Percentiles rank a stretch among this genome's conserved stretches.
Evolutionary conservation across 1,140 invertebrate genomes (phyloP).

Genomic region (Laupala kohalensis): DNA sequence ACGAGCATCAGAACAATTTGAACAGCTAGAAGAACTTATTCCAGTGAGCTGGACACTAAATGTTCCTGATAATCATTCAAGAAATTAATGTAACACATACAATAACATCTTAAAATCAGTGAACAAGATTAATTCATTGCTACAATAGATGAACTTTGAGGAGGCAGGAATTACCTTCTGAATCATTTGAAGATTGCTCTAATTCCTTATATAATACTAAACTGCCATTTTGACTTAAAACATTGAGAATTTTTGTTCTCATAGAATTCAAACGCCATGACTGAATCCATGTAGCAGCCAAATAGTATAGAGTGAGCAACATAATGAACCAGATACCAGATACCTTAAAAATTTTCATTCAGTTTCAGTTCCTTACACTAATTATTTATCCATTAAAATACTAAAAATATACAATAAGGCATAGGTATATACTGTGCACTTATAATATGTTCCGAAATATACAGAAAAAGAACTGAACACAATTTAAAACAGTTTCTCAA

Average conservation of each 20-base stretch:
- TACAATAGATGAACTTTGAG: conserved; percentile 2
- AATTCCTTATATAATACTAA: conserved; percentile 23
- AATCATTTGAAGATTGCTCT: conserved; percentile 12
- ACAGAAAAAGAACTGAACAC: background rate
- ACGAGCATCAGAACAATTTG: conserved; percentile 33
- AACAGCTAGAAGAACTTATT: conserved; percentile 35
- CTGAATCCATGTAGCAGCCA: conserved; percentile 50
- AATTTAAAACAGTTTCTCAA: background rate
- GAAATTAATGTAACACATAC: background rate
- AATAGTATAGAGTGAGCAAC: conserved; percentile 51
- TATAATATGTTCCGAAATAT: no score
- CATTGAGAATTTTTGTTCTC: conserved; percentile 23
- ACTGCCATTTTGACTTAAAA: conserved; percentile 19
- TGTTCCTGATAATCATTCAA: no score
- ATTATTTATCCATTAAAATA: background rate
- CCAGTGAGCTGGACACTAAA: background rate
- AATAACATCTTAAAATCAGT: background rate
- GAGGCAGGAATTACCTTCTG: conserved; percentile 6
- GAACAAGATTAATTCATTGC: background rate
- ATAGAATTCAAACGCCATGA: conserved; percentile 45
- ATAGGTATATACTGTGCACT: no score
- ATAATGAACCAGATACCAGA: conserved; percentile 22
- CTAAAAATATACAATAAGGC: background rate
- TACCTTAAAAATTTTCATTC: background rate
- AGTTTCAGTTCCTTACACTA: background rate